Conservation (phyloP, 2,888 invertebrate species). For the Kuschelorhynchus macadamiae region DNA sequence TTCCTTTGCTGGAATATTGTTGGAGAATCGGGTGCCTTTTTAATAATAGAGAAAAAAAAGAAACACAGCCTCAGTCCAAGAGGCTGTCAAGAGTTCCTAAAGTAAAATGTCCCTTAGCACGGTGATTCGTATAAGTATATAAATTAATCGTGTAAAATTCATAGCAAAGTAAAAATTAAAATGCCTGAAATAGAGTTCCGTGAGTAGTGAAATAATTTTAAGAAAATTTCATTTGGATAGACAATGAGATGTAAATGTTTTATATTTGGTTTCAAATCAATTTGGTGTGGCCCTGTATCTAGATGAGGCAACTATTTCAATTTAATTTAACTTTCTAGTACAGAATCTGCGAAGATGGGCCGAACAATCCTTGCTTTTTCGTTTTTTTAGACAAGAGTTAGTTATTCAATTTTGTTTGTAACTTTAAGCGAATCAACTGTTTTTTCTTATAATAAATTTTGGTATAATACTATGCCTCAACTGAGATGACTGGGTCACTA, state of each 20-base stretch:
- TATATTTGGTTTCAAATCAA: not conserved
- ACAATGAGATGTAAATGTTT: no score
- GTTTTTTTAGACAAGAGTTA: no score
- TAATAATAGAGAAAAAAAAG: constrained; percentile 40
- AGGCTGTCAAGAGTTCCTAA: constrained; percentile 69
- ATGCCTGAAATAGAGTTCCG: constrained; percentile 33
- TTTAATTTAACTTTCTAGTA: not conserved
- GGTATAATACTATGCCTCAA: no score
- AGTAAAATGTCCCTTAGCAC: constrained; percentile 66
- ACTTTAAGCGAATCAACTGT: no score
- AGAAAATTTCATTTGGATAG: not conserved
- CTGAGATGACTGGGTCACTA: no score
- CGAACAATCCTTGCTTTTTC: no score
- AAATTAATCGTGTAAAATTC: constrained; percentile 66
- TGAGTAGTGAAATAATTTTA: constrained; percentile 29
- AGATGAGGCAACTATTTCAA: not conserved
- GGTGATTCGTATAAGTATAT: constrained; percentile 60
- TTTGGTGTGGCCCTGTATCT: not conserved
- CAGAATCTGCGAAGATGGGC: no score
- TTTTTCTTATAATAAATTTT: no score
- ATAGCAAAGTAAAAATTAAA: constrained; percentile 59
- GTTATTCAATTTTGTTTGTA: no score
- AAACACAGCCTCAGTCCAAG: constrained; percentile 41
- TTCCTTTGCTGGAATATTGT: constrained; percentile 63
- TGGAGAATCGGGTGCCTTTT: constrained; percentile 71